Evolutionary conservation across 1,140 invertebrate genomes (phyloP).

Genomic region (Melanaphis sacchari): DNA sequence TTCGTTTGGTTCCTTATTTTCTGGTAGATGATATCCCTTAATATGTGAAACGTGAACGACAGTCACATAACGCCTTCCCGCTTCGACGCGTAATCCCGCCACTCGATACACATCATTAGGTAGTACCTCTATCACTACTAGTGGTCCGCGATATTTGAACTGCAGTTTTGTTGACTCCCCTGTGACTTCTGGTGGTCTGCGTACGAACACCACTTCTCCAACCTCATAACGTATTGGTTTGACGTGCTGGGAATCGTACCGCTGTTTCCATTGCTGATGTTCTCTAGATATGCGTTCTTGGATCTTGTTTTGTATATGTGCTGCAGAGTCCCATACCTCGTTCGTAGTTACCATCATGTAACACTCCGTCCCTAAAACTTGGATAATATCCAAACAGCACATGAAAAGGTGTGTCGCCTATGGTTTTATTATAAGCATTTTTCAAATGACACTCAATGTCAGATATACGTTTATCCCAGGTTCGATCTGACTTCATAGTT

Average conservation of each 20-base stretch:
- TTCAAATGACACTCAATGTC: conserved; percentile 12
- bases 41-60: no score
- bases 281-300: neutral
- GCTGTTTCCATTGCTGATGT: neutral
- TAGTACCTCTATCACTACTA: neutral
- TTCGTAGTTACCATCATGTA: neutral
- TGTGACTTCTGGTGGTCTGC: neutral
- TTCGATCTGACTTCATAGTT: neutral
- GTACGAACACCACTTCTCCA: conserved; percentile 18
- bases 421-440: neutral
- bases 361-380: neutral
- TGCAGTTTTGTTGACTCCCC: conserved; percentile 28
- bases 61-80: no score
- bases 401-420: conserved; percentile 6
- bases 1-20: no score
- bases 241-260: neutral
- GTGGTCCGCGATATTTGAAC: neutral
- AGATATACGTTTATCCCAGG: neutral
- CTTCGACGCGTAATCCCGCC: neutral
- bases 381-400: conserved; percentile 2
- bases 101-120: conserved; percentile 2
- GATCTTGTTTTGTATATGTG: neutral
- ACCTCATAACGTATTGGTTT: neutral
- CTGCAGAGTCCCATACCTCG: neutral
- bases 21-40: no score